Conservation (phyloP, 2,113 vertebrate genomes). For the Craseonycteris thonglongyai region DNA sequence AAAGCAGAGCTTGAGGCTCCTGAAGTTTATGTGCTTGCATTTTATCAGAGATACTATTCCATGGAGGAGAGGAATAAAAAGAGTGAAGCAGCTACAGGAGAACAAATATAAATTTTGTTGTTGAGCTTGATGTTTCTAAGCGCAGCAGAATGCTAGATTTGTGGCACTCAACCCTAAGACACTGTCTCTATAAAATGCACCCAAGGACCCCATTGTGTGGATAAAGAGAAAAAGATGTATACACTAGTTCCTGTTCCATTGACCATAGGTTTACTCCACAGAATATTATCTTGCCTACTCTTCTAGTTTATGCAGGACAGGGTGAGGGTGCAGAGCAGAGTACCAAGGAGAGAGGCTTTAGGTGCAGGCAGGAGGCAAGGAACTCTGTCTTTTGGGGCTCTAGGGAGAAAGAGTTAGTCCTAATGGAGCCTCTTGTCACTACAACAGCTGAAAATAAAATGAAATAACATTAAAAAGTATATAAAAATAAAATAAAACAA, state of each 20-base stretch:
- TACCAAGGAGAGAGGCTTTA: neutral
- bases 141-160: neutral
- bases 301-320: neutral
- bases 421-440: neutral
- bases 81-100: neutral
- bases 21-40: neutral
- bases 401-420: neutral
- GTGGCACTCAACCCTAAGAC: neutral
- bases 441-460: neutral
- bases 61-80: neutral
- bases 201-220: neutral
- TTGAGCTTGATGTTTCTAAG: neutral
- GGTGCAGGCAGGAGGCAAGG: neutral
- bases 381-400: neutral
- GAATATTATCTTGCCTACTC: neutral
- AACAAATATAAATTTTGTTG: neutral
- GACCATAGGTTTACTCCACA: neutral
- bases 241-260: neutral
- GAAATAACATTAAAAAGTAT: no score
- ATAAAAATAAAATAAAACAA: neutral
- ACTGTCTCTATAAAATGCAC: neutral
- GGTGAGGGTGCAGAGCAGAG: neutral
- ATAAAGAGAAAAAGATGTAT: neutral
- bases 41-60: neutral
- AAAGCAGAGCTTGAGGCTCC: neutral